A percentile compares a stretch with the other conserved stretches of the same genome.
Evolutionary conservation across 1,140 invertebrate genomes (phyloP).

Genomic region (Caerostris darwini): DNA sequence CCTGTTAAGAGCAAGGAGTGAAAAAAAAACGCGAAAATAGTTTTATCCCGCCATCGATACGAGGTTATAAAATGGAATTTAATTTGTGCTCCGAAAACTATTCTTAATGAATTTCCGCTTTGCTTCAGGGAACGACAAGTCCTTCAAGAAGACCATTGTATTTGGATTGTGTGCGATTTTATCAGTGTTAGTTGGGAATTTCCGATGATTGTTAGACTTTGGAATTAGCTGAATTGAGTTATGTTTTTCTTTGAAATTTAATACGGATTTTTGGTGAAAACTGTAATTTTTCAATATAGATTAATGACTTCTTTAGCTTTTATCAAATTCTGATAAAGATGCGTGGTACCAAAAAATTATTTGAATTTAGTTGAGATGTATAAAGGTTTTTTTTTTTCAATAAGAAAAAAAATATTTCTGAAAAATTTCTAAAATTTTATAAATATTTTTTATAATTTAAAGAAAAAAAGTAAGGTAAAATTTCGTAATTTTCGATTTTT

Average conservation of each 20-base stretch:
- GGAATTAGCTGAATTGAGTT: background rate
- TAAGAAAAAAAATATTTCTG: too few species aligned
- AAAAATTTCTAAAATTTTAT: too few species aligned
- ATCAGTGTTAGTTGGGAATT: background rate
- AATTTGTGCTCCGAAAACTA: background rate
- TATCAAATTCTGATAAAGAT: too few species aligned
- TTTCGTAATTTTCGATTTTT: background rate
- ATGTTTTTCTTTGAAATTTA: background rate
- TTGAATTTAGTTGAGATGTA: too few species aligned
- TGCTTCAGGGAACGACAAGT: background rate
- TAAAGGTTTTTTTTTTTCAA: too few species aligned
- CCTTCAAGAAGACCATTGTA: background rate
- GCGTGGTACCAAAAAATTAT: too few species aligned
- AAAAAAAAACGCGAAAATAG: background rate
- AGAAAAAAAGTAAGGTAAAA: too few species aligned
- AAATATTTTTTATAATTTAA: too few species aligned
- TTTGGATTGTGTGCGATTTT: background rate
- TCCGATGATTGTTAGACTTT: background rate
- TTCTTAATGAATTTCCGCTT: conserved; percentile 17
- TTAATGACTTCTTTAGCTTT: too few species aligned
- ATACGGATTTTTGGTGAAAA: too few species aligned
- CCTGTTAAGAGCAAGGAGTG: background rate
- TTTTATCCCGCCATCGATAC: background rate
- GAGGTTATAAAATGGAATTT: background rate
- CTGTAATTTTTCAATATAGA: too few species aligned